Evolutionary conservation across 2,797 vertebrate species (phyloP), one percentile per base, ranked within the genome.

Genomic region (Steatocranus sp.): DNA sequence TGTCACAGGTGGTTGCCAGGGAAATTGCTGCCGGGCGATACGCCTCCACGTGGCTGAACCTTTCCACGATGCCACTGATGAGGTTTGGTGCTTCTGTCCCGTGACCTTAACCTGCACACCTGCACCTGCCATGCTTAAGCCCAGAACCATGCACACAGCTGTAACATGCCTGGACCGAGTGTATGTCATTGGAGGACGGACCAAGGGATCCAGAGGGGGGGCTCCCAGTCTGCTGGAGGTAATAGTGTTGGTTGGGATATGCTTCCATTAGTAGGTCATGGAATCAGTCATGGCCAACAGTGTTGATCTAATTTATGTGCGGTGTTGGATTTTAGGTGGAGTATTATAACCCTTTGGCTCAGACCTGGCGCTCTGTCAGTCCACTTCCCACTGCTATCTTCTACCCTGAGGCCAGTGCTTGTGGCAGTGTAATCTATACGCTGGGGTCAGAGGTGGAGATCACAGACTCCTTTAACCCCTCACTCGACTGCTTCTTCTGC

Each of bases 11-110:
- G 98, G 98, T 78, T 99, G 98, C 90, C 96, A 93, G 41, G 97
- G 98, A 3, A 96, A 96, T 78, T 99, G 98, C 84, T 97, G 96
- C 14, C 96, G 97, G 43, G 95, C 96, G 0, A 93, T 98, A 77
- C 97, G 98, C 51, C 96, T 98, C 82, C 98, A 99, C 58, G 97
- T 99, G 86, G 97, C 97, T 2, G 96, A 98, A 86, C 93, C 94
- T 0, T 96, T 96, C 80, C 98, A 99, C 1, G 96, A 99, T 11
- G 98, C 98, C 34, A 98, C 97, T 1, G 97, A 98, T 11, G 97
- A 98, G 87, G 97, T 97, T 11, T 99, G 98, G 98, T 98, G 97
- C 93, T 98, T 98, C 93, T 99, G 98, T 83, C 98, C 98, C 2
- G 91, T 96, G 85, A 96, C 95, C 49, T 96, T 96, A 75, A 97